These are phyloP conservation scores for Amblyopsis hoosieri DNA, from an alignment of 2,797 vertebrate genomes.

Conservation along the genomic window DNA sequence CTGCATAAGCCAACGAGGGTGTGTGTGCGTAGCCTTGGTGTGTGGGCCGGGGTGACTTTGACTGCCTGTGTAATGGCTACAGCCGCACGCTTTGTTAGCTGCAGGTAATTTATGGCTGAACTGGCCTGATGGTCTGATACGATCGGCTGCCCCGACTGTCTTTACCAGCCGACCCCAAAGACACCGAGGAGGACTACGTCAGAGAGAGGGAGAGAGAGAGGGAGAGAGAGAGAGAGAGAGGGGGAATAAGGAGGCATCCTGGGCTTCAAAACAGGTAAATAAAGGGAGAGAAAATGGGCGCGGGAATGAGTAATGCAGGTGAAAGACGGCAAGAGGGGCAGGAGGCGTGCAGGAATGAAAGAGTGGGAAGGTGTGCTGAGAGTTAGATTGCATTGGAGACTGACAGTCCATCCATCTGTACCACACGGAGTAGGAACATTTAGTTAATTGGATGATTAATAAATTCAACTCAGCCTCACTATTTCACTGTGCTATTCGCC, in stretches of 20 bases:
- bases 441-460: conserved; percentile 99
- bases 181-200: conserved; percentile 57
- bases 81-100: conserved; percentile 77
- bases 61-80: conserved; percentile 75
- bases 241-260: conserved; percentile 1
- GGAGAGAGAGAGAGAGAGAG: conserved; percentile 4
- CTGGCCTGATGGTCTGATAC: conserved; percentile 73
- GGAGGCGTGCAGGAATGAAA: conserved; percentile 65
- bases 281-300: conserved; percentile 19
- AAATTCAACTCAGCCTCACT: conserved; percentile 99
- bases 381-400: conserved; percentile 96
- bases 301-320: conserved; percentile 57
- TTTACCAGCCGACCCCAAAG: conserved; percentile 66
- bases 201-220: conserved; percentile 15
- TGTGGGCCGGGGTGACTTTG: conserved; percentile 73
- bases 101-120: conserved; percentile 78
- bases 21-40: conserved; percentile 36
- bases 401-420: conserved; percentile 97
- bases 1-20: conserved; percentile 28
- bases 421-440: conserved; percentile 94
- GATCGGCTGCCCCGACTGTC: conserved; percentile 66
- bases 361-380: conserved; percentile 86
- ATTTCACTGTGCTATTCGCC: conserved; percentile 90
- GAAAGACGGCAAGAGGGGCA: conserved; percentile 39
- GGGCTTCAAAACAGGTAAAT: conserved; percentile 36